Evolutionary conservation across 2,888 invertebrate species (phyloP), one percentile per base, ranked within the genome.

Genomic region (Caenorhabditis angaria): DNA sequence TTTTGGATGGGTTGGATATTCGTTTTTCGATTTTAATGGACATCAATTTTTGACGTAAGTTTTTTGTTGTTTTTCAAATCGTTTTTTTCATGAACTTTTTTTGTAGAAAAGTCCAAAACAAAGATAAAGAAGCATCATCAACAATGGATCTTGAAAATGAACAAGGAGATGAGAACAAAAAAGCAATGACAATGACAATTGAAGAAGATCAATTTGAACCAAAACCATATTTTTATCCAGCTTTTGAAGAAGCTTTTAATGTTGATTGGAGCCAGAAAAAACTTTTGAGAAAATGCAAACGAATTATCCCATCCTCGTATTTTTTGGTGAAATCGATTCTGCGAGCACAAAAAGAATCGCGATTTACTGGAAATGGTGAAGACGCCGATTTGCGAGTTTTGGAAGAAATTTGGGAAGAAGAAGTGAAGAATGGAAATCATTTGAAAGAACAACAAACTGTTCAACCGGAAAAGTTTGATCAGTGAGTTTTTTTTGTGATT

Each of bases 1-100:
- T 10, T 85, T 71, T 60, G 97, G 97, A 53, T 93, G 92, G 90
- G 93, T 93, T 89, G 97, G 96, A 0, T 97, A 92, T 88, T 92
- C 93, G 87, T 94, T 96, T 88, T 91, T 93, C 18, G 96, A 97
- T 89, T 91, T 97, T 56, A 92, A 93, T 61, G 72, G 73, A 56
- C 91, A 92, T 86, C 91, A 92, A 80, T 94, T 91, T 89, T 91
- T 91, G 58, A 92, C 92, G 93, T 78, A 55, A 51, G 77, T 72
- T 32, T 20, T 47, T 59, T 59, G 2, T 8, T 14, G 5, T 22
- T 55, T 20, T 48, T n/a, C n/a, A 27, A 12, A 22, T 50, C 20
- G 28, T 8, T 24, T 48, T 0, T 25, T 24, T 22, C 12, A 8
- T 14, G 6, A 27, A 10, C 50, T 3, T 20, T 28, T 5, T 53